A percentile compares a stretch with the other conserved stretches of the same genome.
Evolutionary conservation across 2,113 vertebrate genomes (phyloP).

Genomic region (Zosterops borbonicus): DNA sequence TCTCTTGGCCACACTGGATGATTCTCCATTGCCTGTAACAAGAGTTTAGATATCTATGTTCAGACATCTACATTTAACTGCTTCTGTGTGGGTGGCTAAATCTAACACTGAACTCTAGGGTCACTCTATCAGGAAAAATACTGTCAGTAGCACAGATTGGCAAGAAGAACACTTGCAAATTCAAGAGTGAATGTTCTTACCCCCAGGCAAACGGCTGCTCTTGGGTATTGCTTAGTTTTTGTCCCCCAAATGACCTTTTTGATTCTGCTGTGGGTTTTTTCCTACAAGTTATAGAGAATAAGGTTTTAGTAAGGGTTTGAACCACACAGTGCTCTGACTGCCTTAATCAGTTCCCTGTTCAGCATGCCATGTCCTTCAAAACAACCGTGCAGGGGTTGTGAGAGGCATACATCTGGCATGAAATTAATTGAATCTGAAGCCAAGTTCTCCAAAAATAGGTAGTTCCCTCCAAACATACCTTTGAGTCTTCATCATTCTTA

Average conservation of each 20-base stretch:
- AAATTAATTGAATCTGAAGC: background rate
- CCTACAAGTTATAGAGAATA: background rate
- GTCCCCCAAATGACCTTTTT: background rate
- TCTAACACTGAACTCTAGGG: background rate
- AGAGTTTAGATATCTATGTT: background rate
- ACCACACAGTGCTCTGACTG: background rate
- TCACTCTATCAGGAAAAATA: background rate
- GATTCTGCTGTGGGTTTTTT: background rate
- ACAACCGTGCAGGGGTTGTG: background rate
- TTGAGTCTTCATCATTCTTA: constrained; percentile 34
- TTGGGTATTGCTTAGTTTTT: background rate
- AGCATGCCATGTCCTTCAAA: background rate
- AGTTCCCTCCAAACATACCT: background rate
- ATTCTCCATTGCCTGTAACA: background rate
- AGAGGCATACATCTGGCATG: background rate
- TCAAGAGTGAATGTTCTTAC: background rate
- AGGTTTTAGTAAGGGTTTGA: background rate
- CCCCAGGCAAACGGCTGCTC: background rate
- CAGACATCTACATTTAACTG: background rate
- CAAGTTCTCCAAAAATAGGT: constrained; percentile 11
- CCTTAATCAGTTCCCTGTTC: background rate
- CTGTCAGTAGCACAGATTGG: background rate
- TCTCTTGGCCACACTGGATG: background rate
- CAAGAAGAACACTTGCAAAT: background rate
- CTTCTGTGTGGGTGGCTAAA: background rate